Percentiles rank a stretch among this genome's conserved stretches.
phyloP scores from a whole-genome alignment of 2,113 vertebrate genomes.

The Danio rerio region GRCz12tu NC_133185.1:26793001-26793500 shows the following conservation, averaged over 20 bases:
- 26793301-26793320: slow-evolving; percentile 78
- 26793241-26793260: slow-evolving; percentile 79
- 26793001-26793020: slow-evolving; percentile 76
- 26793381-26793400: slow-evolving; percentile 65
- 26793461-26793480: slow-evolving; percentile 58
- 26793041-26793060: slow-evolving; percentile 62
- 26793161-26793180: slow-evolving; percentile 76
- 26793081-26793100: slow-evolving; percentile 40
- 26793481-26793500: slow-evolving; percentile 43
- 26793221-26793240: slow-evolving; percentile 81
- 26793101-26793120: neutral
- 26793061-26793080: neutral
- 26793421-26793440: slow-evolving; percentile 61
- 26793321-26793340: no score
- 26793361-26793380: neutral
- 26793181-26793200: slow-evolving; percentile 70
- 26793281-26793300: slow-evolving; percentile 82
- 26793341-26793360: neutral
- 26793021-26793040: slow-evolving; percentile 84
- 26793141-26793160: slow-evolving; percentile 90
- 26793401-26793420: slow-evolving; percentile 61
- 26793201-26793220: slow-evolving; percentile 85
- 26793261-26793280: slow-evolving; percentile 85
- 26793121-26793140: slow-evolving; percentile 77
- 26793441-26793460: slow-evolving; percentile 72